Evolutionary conservation across 2,888 invertebrate species (phyloP), one percentile per base, ranked within the genome.

Genomic region (Colostygia pectinataria): DNA sequence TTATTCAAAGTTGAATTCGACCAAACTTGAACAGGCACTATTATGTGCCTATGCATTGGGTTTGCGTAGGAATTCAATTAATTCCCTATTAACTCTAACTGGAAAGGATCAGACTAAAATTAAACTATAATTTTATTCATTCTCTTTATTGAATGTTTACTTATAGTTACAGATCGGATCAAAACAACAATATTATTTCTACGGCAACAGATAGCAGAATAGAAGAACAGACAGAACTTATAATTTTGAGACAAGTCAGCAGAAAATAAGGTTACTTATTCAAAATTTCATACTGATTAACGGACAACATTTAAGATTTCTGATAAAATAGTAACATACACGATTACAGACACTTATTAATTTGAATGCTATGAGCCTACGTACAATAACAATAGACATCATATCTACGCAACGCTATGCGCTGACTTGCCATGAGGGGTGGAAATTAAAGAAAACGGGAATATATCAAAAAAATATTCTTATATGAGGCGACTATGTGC

Each of bases 401-500:
- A 45, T 45, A 38, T 38, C 53, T 53, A 55, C 45, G 48, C 55
- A 46, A 51, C 42, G 38, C 46, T 53, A 53, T 13, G 42, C 53
- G 44, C 45, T 33, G 41, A 63, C 58, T 57, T 61, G 63, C 54
- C 57, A 47, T 59, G 66, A 65, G 64, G 57, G 57, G n/a, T n/a
- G 50, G 57, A 61, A 65, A 50, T 57, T 55, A 65, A 63, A 63
- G 72, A 73, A 77, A 76, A 71, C 59, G 71, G 65, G 75, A 73
- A 80, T 85, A 85, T 85, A 84, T 90, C 90, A 88, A 90, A 85
- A 89, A 88, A 89, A 84, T 88, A 86, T 90, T 87, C 89, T 86
- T 88, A 85, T 88, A 89, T 83, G 88, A 89, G 86, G 87, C 88
- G 89, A 90, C 90, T 90, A 90, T 90, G 89, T 90, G 90, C 89